Base-by-base conservation (phyloP, 2,113 vertebrate genomes). In the Cranoglanis bouderius region DNA sequence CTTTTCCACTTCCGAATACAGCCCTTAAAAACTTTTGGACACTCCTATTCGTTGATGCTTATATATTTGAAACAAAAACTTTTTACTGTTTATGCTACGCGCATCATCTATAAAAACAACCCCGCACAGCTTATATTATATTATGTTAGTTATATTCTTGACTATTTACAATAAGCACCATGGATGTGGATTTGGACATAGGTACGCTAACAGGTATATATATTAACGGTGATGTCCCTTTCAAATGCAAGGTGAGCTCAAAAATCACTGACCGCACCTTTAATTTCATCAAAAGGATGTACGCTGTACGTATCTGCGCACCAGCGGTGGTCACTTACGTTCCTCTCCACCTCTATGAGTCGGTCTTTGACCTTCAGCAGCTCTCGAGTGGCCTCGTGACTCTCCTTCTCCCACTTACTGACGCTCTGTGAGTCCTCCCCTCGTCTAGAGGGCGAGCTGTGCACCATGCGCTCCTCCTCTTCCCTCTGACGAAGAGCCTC, bases 401-500 rank as follows among this genome's bases (percentile, higher is more conserved):
- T 99, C 91, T 99, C 98, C 46, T 97, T 96, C 89, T 98, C 98
- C 98, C 98, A 99, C 92, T 97, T 98, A 91, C 91, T 96, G 91
- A 96, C 89, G 67, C 93, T 72, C 10, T 95, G 95, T 65, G 93
- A 93, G 81, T 97, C 96, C 88, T 97, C 97, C 85, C 93, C 96
- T 40, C 94, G 95, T 94, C 94, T 92, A 72, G 96, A 95, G 86
- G 97, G 97, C 24, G 96, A 98, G 89, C 95, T 98, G 91, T 98
- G 97, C 87, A 97, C 95, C 96, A 97, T 97, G 85, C 95, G 96
- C 94, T 99, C 98, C 90, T 99, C 98, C 91, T 99, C 98, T 93
- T 99, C 97, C 89, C 98, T 96, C 90, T 99, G 98, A 83, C 97
- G 98, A 53, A 99, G 96, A 10, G 98, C 98, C 95, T 99, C 98